These are phyloP conservation scores for Ianthella basta DNA, from an alignment of 37 sponge, comb jelly and placozoan species.

Conservation along the genomic window DNA sequence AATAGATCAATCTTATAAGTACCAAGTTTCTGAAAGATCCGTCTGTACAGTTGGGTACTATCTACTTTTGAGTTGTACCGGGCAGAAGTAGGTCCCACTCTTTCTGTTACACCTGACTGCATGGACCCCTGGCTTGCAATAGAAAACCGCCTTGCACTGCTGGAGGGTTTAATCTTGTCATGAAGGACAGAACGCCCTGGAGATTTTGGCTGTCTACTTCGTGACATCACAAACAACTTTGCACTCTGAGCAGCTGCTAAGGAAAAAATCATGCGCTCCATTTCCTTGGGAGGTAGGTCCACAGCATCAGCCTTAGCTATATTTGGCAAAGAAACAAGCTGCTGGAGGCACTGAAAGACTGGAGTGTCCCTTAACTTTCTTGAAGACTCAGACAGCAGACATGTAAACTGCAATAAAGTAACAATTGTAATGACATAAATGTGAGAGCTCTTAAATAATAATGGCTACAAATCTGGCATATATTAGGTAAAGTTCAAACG, in stretches of 20 bases:
- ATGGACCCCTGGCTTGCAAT: not conserved
- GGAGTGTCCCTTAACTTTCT: not conserved
- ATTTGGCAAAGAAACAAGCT: not conserved
- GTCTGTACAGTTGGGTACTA: not conserved
- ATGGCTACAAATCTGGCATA: too few relatives aligned
- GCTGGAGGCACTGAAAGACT: slow-evolving; percentile 6
- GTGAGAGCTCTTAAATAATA: too few relatives aligned
- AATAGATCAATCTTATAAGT: not conserved
- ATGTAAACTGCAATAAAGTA: not conserved
- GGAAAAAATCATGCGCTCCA: not conserved
- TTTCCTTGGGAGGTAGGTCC: not conserved
- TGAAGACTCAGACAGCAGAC: not conserved
- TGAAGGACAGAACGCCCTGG: too few relatives aligned
- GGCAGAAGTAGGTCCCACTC: not conserved
- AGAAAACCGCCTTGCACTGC: not conserved
- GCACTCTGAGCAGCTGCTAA: slow-evolving; percentile 1
- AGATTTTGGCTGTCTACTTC: not conserved
- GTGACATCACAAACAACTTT: not conserved
- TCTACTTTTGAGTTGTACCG: not conserved
- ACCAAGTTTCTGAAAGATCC: slow-evolving; percentile 20
- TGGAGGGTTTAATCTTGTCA: too few relatives aligned
- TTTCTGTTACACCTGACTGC: not conserved
- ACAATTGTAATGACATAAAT: too few relatives aligned
- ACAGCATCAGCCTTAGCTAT: not conserved
- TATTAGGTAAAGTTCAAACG: too few relatives aligned